Evolutionary conservation across 2,113 vertebrate species (phyloP).

Genomic region (Tretioscincus oriximinensis): DNA sequence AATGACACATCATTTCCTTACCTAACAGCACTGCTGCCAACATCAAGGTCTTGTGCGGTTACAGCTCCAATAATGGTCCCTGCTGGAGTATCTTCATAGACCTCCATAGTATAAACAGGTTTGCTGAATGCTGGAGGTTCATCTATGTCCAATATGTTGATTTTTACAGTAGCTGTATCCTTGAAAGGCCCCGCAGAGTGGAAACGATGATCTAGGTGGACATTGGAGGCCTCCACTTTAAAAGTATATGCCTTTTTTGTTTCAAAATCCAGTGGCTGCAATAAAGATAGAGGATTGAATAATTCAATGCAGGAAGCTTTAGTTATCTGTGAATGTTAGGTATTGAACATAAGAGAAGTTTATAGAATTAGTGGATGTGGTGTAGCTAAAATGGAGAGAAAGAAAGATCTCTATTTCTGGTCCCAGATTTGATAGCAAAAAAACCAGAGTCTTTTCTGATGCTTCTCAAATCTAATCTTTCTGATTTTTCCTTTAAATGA

Average conservation of each 20-base stretch:
- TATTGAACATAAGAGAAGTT: background rate
- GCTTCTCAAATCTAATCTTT: too few species aligned
- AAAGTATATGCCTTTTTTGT: slow-evolving; percentile 96
- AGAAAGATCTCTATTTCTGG: too few species aligned
- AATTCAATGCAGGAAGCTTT: background rate
- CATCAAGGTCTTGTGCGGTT: slow-evolving; percentile 93
- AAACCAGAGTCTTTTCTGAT: too few species aligned
- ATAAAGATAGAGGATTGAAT: slow-evolving; percentile 39
- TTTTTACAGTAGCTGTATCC: slow-evolving; percentile 95
- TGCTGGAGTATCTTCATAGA: slow-evolving; percentile 91
- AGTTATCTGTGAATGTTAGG: too few species aligned
- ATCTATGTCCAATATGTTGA: slow-evolving; percentile 93
- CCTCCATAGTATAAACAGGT: slow-evolving; percentile 90
- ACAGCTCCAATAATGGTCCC: slow-evolving; percentile 96
- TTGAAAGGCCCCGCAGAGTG: slow-evolving; percentile 92
- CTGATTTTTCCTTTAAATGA: too few species aligned
- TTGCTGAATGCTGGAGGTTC: slow-evolving; percentile 96
- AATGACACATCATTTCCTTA: slow-evolving; percentile 61
- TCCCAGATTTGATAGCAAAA: too few species aligned
- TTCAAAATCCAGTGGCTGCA: slow-evolving; percentile 92
- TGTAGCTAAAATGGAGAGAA: too few species aligned
- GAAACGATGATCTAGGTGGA: slow-evolving; percentile 90
- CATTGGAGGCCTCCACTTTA: slow-evolving; percentile 94
- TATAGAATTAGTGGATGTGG: background rate
- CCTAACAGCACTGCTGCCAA: slow-evolving; percentile 89